Evolutionary conservation across 2,797 vertebrate genomes (phyloP), one percentile per base, ranked within the genome.

Genomic region (Mastacembelus armatus): DNA sequence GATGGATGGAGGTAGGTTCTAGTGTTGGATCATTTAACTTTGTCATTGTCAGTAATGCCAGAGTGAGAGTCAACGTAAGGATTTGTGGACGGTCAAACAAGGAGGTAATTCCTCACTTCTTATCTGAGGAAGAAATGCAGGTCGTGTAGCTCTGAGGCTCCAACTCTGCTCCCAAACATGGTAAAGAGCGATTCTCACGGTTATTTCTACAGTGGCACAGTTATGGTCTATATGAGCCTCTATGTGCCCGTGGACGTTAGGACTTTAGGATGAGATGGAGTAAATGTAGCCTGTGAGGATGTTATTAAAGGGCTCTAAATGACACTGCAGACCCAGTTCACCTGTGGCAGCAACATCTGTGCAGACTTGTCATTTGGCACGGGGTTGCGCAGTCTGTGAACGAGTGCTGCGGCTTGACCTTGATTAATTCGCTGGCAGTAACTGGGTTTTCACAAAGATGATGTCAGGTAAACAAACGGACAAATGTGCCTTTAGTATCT

Each of bases 391-490:
- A 45, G 29, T 33, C 40, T 33, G 4, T 56, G 45, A 24, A 36
- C 24, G 22, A 43, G 38, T 26, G 47, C 29, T 40, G 48, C 15
- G 38, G 43, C 38, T 43, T 43, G 58, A 79, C 67, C 74, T 77
- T 81, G 59, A 79, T 74, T 66, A 56, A 71, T 54, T 59, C 30
- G 7, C 58, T 45, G 56, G 22, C 26, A 15, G 47, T 74, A 60
- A 81, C 50, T 78, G 69, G 44, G 67, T 80, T 64, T 52, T 47
- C 78, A 71, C 64, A 33, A 66, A 27, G 50, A 62, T n/a, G 14
- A 27, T 64, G 66, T 15, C 48, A 40, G 52, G 38, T 66, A 45
- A 74, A 66, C 65, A 66, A 29, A 52, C 8, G 8, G 15, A 39
- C 26, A 10, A 14, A 14, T 55, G 73, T 4, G 12, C 52, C 59